Evolutionary conservation across 2,888 invertebrate genomes (phyloP), one percentile per base, ranked within the genome.

Genomic region (Drosophila subquinaria): DNA sequence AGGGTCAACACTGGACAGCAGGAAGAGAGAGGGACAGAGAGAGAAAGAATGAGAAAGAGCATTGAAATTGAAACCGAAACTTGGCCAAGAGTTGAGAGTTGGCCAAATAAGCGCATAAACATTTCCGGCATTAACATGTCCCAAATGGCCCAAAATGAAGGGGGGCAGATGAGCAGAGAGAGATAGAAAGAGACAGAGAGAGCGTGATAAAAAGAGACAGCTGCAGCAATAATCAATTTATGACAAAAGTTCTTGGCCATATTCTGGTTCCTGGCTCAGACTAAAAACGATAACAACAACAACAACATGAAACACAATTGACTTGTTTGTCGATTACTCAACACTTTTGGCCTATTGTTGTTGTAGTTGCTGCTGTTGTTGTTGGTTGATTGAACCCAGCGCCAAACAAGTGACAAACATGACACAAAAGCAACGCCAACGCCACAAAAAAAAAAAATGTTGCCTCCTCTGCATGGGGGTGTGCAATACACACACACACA

Each of bases 51-150:
- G 35, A 38, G 17, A 20, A n/a, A n/a, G 23, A 3, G 30, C n/a
- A 53, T 17, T 11, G 35, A 17, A 61, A 45, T n/a, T 27, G 13
- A 36, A 55, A 55, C 13, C 23, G 15, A 38, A 30, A 48, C n/a
- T 20, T 10, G 36, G 33, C 27, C 43, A 45, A 62, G 15, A 33
- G 57, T 33, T 36, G 36, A 60, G 56, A 66, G 66, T 70, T 75
- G 70, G 55, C 66, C 74, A 62, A 71, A 76, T 62, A 75, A 62
- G 47, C 71, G 51, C 55, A 68, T 57, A 78, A 78, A 78, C 79
- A 83, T 82, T 82, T 82, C 79, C 81, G 83, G 83, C 56, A 76
- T 79, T 79, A 59, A 59, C 78, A 71, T 73, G 61, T 57, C 47
- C 68, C 55, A 60, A 70, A 62, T 33, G 27, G 59, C 36, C 38